Percentiles rank a stretch among this genome's conserved stretches.
Conservation (phyloP, 2,888 invertebrate species). For the Aphrophora alni region DNA sequence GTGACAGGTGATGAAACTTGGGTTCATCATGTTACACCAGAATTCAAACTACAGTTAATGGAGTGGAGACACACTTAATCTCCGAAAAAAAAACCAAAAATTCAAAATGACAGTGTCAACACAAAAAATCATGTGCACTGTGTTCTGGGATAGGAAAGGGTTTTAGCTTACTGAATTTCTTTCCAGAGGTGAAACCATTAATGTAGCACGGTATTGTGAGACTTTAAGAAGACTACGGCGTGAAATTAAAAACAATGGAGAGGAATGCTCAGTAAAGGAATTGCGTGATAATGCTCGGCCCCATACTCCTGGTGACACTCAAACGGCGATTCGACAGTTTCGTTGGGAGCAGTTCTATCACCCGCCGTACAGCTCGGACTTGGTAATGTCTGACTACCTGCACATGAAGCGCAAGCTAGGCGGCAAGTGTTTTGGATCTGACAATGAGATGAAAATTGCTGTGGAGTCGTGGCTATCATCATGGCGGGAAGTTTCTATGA, state of each 20-base stretch:
- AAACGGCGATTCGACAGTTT: neutral
- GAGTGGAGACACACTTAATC: slow-evolving; percentile 34
- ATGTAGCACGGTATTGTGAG: slow-evolving; percentile 41
- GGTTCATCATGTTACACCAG: slow-evolving; percentile 43
- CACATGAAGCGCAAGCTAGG: slow-evolving; percentile 29
- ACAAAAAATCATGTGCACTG: slow-evolving; percentile 46
- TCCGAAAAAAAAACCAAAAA: slow-evolving; percentile 17
- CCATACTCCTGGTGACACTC: slow-evolving; percentile 36
- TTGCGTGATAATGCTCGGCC: slow-evolving; percentile 44
- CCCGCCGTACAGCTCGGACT: slow-evolving; percentile 20
- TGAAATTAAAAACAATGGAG: slow-evolving; percentile 43
- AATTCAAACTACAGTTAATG: slow-evolving; percentile 40
- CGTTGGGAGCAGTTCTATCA: slow-evolving; percentile 4
- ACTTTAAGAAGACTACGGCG: slow-evolving; percentile 39
- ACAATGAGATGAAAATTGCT: slow-evolving; percentile 10
- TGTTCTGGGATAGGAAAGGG: slow-evolving; percentile 46
- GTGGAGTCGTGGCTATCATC: neutral
- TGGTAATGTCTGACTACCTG: neutral
- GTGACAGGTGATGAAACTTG: slow-evolving; percentile 49
- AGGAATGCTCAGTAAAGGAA: slow-evolving; percentile 41
- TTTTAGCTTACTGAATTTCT: slow-evolving; percentile 43
- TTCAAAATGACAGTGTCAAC: slow-evolving; percentile 40
- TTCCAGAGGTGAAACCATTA: slow-evolving; percentile 38
- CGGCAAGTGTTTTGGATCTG: slow-evolving; percentile 26
- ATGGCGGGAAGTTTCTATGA: slow-evolving; percentile 2